Conservation (phyloP, 2,797 vertebrate genomes). For the Coreius guichenoti region DNA sequence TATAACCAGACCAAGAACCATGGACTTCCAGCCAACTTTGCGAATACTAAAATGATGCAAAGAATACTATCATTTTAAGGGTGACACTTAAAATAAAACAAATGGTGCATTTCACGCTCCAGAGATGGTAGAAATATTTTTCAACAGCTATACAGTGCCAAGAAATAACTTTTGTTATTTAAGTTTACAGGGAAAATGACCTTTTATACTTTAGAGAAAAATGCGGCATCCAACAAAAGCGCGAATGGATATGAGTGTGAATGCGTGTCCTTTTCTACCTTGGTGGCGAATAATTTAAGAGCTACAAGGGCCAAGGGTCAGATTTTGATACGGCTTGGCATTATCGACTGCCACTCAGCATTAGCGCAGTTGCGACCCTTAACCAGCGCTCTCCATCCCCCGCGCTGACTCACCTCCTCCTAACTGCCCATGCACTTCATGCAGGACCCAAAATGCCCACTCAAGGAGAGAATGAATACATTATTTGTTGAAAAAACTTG, state of each 20-base stretch:
- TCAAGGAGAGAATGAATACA: constrained; percentile 43
- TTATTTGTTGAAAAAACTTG: constrained; percentile 26
- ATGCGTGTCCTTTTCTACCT: constrained; percentile 47
- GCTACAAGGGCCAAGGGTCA: constrained; percentile 73
- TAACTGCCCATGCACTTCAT: constrained; percentile 75
- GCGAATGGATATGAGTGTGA: constrained; percentile 26
- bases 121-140: constrained; percentile 6
- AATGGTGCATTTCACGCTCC: not conserved
- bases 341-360: constrained; percentile 85
- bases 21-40: not conserved
- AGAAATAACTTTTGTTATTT: not conserved
- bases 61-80: not conserved
- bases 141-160: not conserved
- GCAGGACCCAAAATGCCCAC: constrained; percentile 51
- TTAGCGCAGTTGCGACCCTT: constrained; percentile 72
- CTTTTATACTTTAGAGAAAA: constrained; percentile 24
- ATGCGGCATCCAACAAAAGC: constrained; percentile 6
- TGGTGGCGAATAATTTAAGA: constrained; percentile 49
- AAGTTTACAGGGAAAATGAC: constrained; percentile 14
- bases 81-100: not conserved
- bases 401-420: constrained; percentile 81
- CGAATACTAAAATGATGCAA: not conserved
- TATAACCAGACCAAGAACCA: not conserved
- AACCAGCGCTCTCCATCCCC: constrained; percentile 76
- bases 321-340: constrained; percentile 83